Evolutionary conservation across 1,140 invertebrate species (phyloP).

Genomic region (Penaeus indicus): DNA sequence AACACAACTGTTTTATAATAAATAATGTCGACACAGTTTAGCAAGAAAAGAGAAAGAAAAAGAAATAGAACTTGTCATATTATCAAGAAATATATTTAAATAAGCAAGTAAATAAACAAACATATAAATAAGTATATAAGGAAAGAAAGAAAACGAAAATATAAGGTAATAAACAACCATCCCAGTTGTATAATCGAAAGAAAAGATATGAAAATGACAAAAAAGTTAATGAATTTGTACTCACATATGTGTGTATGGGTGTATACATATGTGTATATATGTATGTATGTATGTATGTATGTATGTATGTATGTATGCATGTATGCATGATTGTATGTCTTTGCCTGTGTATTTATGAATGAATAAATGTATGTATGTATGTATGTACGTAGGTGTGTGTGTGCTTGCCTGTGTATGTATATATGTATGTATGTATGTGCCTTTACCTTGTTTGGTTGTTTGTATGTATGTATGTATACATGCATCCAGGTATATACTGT

Average conservation of each 20-base stretch:
- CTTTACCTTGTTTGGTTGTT: not conserved
- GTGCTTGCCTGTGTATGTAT: constrained; percentile 8
- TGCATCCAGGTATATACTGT: constrained; percentile 9
- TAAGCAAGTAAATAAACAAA: too few species aligned
- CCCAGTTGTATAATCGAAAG: too few species aligned
- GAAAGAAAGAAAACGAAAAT: too few species aligned
- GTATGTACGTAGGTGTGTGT: not conserved
- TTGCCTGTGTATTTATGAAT: not conserved
- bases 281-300: not conserved
- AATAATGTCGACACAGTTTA: too few species aligned
- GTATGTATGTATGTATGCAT: not conserved
- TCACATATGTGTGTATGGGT: not conserved
- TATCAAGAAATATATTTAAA: too few species aligned
- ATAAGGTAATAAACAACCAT: too few species aligned
- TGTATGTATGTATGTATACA: not conserved
- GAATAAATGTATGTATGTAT: not conserved
- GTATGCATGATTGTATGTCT: too few species aligned
- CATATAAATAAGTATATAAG: too few species aligned
- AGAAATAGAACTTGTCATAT: too few species aligned
- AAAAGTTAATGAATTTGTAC: not conserved
- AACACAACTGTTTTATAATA: too few species aligned
- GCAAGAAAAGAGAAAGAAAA: too few species aligned
- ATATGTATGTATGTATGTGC: not conserved
- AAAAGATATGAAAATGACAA: too few species aligned
- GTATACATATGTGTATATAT: not conserved